Base-by-base conservation (phyloP, 2,888 invertebrate species). In the Philhelius pedissequus region DNA sequence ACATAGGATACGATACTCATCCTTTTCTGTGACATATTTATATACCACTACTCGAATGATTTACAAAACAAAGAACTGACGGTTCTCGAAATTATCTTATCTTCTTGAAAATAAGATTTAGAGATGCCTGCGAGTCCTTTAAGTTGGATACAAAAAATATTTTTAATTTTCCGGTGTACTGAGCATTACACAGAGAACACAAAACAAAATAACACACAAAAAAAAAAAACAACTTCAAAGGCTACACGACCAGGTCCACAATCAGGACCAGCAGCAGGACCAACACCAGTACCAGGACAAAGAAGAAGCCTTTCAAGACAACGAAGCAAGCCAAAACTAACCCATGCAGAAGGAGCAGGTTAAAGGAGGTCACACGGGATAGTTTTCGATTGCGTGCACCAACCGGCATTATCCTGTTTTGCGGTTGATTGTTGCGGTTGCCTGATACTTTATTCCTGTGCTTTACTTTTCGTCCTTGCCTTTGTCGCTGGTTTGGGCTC, bases 131-230 rank as follows among this genome's bases (percentile, higher is more conserved):
- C 62, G 27, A 64, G 48, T 64, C 73, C 69, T 64, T 75, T 52
- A 74, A 74, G 22, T 66, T 75, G 48, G 27, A 56, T 64, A 78
- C 66, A 84, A 71, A 66, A 71, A 76, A 84, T 80, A 76, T 84
- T 84, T 84, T 80, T 80, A 84, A 84, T 84, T 84, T 84, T 84
- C 75, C 84, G 80, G 75, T 68, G 45, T 68, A 62, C 48, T 80
- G 71, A 79, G 54, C 84, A 76, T 48, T 64, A 48, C 32, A 48
- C 45, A 48, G 9, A 48, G 27, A 25, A 48, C 7, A 48, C 3
- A 22, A 32, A 48, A 48, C 3, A 40, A 9, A 25, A n/a, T n/a
- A n/a, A n/a, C n/a, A n/a, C n/a, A n/a, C n/a, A n/a, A n/a, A n/a
- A 40, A 25, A 25, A 25, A 40, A 8, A 38, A 30, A 18, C 1